Evolutionary conservation across 2,888 invertebrate genomes (phyloP).

Genomic region (Cordilura impudica): DNA sequence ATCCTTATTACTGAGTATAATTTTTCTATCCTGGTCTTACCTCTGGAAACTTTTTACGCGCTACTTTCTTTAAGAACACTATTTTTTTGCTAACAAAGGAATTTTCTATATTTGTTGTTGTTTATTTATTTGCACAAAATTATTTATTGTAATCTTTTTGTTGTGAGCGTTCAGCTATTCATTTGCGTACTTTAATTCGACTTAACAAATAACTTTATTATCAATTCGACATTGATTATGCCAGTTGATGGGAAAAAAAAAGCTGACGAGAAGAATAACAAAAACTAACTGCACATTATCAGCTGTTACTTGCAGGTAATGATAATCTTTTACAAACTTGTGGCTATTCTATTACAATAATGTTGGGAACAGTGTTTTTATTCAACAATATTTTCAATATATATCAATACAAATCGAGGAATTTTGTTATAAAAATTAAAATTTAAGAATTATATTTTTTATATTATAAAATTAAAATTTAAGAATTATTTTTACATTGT

Average conservation of each 20-base stretch:
- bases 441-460: too few relatives aligned
- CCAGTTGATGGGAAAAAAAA: neutral
- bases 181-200: constrained; percentile 9
- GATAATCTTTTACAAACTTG: neutral
- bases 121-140: neutral
- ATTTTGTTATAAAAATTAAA: too few relatives aligned
- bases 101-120: neutral
- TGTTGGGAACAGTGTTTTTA: too few relatives aligned
- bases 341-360: too few relatives aligned
- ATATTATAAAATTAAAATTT: too few relatives aligned
- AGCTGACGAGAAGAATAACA: neutral
- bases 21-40: too few relatives aligned
- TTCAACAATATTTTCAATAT: too few relatives aligned
- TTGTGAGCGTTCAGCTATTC: constrained; percentile 32
- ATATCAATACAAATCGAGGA: too few relatives aligned
- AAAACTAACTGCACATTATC: neutral
- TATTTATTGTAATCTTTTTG: neutral
- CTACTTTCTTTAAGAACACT: neutral
- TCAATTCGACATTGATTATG: neutral
- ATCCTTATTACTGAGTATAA: too few relatives aligned
- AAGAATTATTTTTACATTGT: too few relatives aligned
- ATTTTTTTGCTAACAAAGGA: constrained; percentile 8
- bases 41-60: too few relatives aligned
- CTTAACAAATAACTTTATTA: constrained; percentile 31
- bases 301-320: neutral